Base-by-base conservation (phyloP, 2,797 vertebrate genomes). In the Phylloscopus collybita region DNA sequence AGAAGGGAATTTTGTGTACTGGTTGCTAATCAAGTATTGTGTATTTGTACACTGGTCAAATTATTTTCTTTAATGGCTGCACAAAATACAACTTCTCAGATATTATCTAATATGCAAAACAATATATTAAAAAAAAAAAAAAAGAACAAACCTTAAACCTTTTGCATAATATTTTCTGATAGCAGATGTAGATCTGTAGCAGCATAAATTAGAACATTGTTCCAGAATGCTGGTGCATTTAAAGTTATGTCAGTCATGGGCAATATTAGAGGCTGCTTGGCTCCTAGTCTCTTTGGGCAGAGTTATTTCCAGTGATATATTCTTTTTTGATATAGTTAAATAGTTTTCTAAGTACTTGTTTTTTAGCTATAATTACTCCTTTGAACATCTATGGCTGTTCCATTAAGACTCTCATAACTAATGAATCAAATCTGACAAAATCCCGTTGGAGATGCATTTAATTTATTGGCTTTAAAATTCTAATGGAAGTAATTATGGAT, bases 331-430 rank as follows among this genome's bases (percentile, higher is more conserved):
- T 84, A 86, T 25, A 73, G 67, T 66, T 82, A 88, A 96, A 94
- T 92, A 94, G 42, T 94, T 96, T 97, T 94, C 49, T 73, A 88
- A 93, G 84, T 93, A 79, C 69, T 95, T 96, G 87, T 88, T 96
- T 97, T 96, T 94, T 91, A 87, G 67, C 69, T 90, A 62, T 92
- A 95, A 96, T 97, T 95, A 94, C 88, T 95, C 78, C 60, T 96
- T 93, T 92, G 90, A 92, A 95, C 93, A 80, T 90, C 78, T 86
- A 86, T 92, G 71, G 71, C 86, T 88, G 71, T 87, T 96, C 57
- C 64, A 87, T 90, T 94, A 95, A 88, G 78, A 92, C 47, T 94
- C 53, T 92, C 30, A 12, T 86, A 93, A 90, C 49, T 87, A 93
- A 94, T 86, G 80, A 92, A 95, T 80, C 94, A 82, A 93, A 92